Percentiles rank a stretch among this genome's conserved stretches.
These are phyloP conservation scores for Amphimedon queenslandica DNA, from an alignment of 37 sponge, comb jelly and placozoan genomes.

Conservation along the genomic window DNA sequence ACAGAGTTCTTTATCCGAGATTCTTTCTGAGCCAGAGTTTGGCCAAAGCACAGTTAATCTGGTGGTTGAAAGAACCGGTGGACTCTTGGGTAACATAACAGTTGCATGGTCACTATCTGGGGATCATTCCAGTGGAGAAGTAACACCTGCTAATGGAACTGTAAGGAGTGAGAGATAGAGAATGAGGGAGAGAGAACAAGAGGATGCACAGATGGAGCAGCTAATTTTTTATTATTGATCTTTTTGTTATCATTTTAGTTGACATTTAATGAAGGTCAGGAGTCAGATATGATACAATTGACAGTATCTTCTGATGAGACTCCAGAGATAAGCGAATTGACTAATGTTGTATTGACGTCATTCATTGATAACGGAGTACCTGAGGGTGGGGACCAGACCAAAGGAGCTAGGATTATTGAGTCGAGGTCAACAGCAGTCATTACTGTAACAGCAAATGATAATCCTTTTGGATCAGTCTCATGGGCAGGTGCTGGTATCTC, in stretches of 20 bases:
- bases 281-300: slow-evolving; percentile 40
- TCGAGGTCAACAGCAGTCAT: slow-evolving; percentile 43
- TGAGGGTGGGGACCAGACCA: slow-evolving; percentile 24
- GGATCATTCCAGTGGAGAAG: slow-evolving; percentile 38
- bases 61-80: slow-evolving; percentile 43
- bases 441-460: slow-evolving; percentile 79
- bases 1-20: slow-evolving; percentile 37
- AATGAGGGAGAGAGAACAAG: neutral
- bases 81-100: slow-evolving; percentile 62
- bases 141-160: slow-evolving; percentile 60
- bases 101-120: slow-evolving; percentile 56
- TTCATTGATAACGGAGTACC: slow-evolving; percentile 65
- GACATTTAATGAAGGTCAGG: slow-evolving; percentile 39
- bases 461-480: slow-evolving; percentile 73
- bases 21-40: slow-evolving; percentile 14
- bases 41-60: slow-evolving; percentile 35
- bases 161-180: neutral
- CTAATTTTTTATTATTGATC: neutral
- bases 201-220: neutral
- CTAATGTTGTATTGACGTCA: slow-evolving; percentile 40
- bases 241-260: slow-evolving; percentile 15
- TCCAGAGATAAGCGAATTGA: slow-evolving; percentile 74
- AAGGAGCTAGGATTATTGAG: slow-evolving; percentile 54
- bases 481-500: slow-evolving; percentile 34
- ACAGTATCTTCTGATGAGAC: slow-evolving; percentile 40